These are phyloP conservation scores for Panulirus ornatus DNA, from an alignment of 1,140 invertebrate genomes.

Conservation along the genomic window DNA sequence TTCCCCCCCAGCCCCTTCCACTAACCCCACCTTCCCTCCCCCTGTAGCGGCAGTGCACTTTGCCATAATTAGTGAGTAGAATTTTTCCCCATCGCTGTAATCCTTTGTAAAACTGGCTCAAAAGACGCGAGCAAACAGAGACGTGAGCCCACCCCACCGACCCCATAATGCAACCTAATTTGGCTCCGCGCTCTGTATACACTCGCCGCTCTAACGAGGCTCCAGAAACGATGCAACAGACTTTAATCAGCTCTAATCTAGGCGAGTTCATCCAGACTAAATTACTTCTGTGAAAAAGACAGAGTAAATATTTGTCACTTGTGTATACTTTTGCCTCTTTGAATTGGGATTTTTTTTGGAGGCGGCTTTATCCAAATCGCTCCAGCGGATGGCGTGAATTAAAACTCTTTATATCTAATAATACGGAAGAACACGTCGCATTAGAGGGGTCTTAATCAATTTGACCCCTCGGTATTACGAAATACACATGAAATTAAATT, in stretches of 20 bases:
- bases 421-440: too few relatives aligned
- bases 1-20: not conserved
- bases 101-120: constrained; percentile 48
- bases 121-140: constrained; percentile 36
- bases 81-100: constrained; percentile 48
- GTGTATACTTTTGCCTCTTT: constrained; percentile 27
- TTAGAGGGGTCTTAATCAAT: too few relatives aligned
- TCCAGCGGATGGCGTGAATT: constrained; percentile 2
- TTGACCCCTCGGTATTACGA: too few relatives aligned
- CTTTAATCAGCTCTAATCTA: constrained; percentile 53
- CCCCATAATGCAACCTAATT: constrained; percentile 57
- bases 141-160: constrained; percentile 7
- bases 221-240: constrained; percentile 6
- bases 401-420: too few relatives aligned
- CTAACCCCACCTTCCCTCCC: not conserved
- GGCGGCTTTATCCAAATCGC: constrained; percentile 12
- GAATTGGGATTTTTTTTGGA: constrained; percentile 40
- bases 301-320: constrained; percentile 65
- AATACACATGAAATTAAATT: too few relatives aligned
- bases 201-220: constrained; percentile 28
- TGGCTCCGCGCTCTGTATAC: not conserved
- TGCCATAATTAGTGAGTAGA: constrained; percentile 49
- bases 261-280: constrained; percentile 57
- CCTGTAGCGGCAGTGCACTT: constrained; percentile 23
- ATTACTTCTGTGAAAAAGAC: constrained; percentile 69